Evolutionary conservation across 1,140 invertebrate species (phyloP).

Genomic region (Diploscapter pachys): DNA sequence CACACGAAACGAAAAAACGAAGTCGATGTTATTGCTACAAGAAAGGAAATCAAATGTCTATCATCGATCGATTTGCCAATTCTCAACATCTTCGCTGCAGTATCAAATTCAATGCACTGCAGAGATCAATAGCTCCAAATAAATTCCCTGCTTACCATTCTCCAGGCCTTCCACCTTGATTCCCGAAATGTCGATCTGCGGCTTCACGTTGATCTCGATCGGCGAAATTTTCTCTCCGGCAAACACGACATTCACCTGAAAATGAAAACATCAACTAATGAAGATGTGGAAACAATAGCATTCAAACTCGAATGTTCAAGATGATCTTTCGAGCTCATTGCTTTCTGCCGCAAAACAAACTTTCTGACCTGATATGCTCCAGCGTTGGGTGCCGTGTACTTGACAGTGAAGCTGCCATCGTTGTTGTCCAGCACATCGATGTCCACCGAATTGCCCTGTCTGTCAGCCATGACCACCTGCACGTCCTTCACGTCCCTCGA

Average conservation of each 20-base stretch:
- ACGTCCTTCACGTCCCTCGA: conserved; percentile 74
- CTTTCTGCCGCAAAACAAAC: neutral
- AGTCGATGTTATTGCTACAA: neutral
- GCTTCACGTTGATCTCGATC: conserved; percentile 75
- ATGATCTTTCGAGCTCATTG: too few species aligned
- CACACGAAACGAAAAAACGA: conserved; percentile 16
- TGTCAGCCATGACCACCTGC: conserved; percentile 61
- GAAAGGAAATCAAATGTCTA: neutral
- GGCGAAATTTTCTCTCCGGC: conserved; percentile 78
- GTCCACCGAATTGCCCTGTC: conserved; percentile 65
- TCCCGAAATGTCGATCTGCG: conserved; percentile 78
- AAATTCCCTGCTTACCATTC: conserved; percentile 72
- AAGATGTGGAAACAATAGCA: neutral
- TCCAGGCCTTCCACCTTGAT: conserved; percentile 82
- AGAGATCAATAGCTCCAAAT: too few species aligned
- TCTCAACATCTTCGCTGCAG: too few species aligned
- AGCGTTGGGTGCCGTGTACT: conserved; percentile 70
- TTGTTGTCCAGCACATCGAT: conserved; percentile 75
- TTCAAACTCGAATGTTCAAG: neutral
- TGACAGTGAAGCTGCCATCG: conserved; percentile 76
- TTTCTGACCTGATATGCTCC: conserved; percentile 71
- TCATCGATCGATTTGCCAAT: neutral
- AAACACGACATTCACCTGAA: conserved; percentile 66
- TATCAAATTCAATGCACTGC: too few species aligned
- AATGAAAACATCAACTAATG: neutral